A percentile compares a stretch with the other conserved stretches of the same genome.
Evolutionary conservation across 2,888 invertebrate species (phyloP).

Genomic region (Polydrusus cervinus): DNA sequence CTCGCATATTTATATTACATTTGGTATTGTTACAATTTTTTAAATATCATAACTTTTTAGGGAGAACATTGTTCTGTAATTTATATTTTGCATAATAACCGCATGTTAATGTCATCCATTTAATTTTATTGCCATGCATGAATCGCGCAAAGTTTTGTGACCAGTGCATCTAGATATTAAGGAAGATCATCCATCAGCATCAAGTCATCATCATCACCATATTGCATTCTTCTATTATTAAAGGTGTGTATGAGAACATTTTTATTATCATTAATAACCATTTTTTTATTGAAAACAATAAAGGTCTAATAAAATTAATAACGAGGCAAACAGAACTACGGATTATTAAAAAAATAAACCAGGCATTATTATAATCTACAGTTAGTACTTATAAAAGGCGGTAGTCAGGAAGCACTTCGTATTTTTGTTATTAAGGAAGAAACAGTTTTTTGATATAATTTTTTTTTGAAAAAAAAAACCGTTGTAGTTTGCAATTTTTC

Average conservation of each 20-base stretch:
- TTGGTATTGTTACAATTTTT: too few relatives aligned
- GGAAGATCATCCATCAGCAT: constrained; percentile 49
- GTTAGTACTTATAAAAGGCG: too few relatives aligned
- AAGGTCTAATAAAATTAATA: constrained; percentile 14
- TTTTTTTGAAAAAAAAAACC: too few relatives aligned
- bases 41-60: too few relatives aligned
- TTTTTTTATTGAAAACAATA: not conserved
- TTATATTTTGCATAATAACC: not conserved
- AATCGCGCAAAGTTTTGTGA: constrained; percentile 28
- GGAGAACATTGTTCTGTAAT: too few relatives aligned
- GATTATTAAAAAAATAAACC: too few relatives aligned
- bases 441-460: too few relatives aligned
- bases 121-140: constrained; percentile 28
- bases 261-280: constrained; percentile 14
- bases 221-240: constrained; percentile 16
- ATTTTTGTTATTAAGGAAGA: too few relatives aligned
- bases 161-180: constrained; percentile 12
- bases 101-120: constrained; percentile 21
- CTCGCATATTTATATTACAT: too few relatives aligned
- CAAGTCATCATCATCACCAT: constrained; percentile 30
- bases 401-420: too few relatives aligned
- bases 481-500: too few relatives aligned
- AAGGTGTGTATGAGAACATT: constrained; percentile 36
- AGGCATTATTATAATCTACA: too few relatives aligned
- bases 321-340: not conserved